Evolutionary conservation across 2,888 invertebrate species (phyloP).

Genomic region (Entomobrya proxima): DNA sequence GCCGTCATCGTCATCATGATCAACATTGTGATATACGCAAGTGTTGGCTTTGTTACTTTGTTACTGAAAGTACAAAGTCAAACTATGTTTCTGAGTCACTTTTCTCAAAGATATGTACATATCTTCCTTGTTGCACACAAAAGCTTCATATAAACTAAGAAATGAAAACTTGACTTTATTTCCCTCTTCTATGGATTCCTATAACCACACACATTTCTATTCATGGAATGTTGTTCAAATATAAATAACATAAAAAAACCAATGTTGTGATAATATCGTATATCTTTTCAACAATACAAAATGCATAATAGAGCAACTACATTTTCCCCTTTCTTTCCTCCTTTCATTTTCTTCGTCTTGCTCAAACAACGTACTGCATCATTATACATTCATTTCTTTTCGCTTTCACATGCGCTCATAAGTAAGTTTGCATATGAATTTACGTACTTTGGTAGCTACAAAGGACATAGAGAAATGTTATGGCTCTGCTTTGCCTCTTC

Average conservation of each 20-base stretch:
- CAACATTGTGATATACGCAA: not conserved
- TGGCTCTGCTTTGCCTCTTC: not conserved
- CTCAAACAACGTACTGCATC: not conserved
- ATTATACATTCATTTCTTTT: conserved; percentile 2
- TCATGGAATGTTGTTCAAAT: conserved; percentile 33
- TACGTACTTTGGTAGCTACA: not conserved
- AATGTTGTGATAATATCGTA: conserved; percentile 36
- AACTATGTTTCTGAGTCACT: too few relatives aligned
- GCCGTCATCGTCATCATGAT: conserved; percentile 16
- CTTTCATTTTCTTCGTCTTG: not conserved
- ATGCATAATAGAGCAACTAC: conserved; percentile 48
- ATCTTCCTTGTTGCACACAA: not conserved
- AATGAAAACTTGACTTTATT: conserved; percentile 30
- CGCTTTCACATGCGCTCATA: not conserved
- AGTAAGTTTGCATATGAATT: not conserved
- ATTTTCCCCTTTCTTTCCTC: not conserved
- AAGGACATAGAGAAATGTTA: not conserved
- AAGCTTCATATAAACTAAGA: conserved; percentile 2
- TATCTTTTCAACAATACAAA: conserved; percentile 26
- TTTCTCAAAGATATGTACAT: too few relatives aligned
- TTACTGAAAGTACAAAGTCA: too few relatives aligned
- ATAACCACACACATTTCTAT: conserved; percentile 39
- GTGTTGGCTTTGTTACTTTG: not conserved
- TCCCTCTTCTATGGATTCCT: not conserved
- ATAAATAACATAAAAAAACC: conserved; percentile 15